Percentiles rank a stretch among this genome's conserved stretches.
phyloP scores from a whole-genome alignment of 1,140 invertebrate species.

The Adoxophyes honmai region DNA sequence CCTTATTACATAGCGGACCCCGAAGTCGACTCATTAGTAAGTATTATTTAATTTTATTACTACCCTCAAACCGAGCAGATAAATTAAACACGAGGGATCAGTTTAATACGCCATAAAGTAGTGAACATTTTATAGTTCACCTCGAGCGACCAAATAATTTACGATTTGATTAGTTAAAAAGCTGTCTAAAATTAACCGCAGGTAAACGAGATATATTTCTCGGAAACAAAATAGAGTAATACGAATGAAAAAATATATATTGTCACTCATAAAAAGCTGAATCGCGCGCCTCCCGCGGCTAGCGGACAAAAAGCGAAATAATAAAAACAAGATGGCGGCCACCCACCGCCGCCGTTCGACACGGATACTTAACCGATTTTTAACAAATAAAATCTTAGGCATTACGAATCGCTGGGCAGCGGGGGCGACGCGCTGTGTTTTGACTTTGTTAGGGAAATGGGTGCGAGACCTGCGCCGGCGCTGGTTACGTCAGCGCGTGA shows the following conservation, averaged over 20 bases:
- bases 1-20: conserved; percentile 98
- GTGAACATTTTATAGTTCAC: conserved; percentile 60
- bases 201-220: conserved; percentile 59
- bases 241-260: conserved; percentile 51
- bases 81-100: conserved; percentile 43
- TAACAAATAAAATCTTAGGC: conserved; percentile 78
- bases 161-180: conserved; percentile 67
- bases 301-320: conserved; percentile 70
- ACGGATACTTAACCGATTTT: conserved; percentile 78
- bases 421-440: conserved; percentile 38
- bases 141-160: conserved; percentile 54
- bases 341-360: conserved; percentile 73
- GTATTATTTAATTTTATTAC: conserved; percentile 75
- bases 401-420: conserved; percentile 63
- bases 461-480: conserved; percentile 11
- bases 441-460: conserved; percentile 50
- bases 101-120: conserved; percentile 66
- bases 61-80: conserved; percentile 25
- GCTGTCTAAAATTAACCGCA: conserved; percentile 60
- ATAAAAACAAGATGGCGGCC: conserved; percentile 67
- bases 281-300: conserved; percentile 66
- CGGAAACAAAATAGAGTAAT: conserved; percentile 49
- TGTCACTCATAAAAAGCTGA: conserved; percentile 70
- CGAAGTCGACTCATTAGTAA: conserved; percentile 98
- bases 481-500: background rate